phyloP scores from a whole-genome alignment of 1,140 invertebrate genomes.

The Halesus radiatus region DNA sequence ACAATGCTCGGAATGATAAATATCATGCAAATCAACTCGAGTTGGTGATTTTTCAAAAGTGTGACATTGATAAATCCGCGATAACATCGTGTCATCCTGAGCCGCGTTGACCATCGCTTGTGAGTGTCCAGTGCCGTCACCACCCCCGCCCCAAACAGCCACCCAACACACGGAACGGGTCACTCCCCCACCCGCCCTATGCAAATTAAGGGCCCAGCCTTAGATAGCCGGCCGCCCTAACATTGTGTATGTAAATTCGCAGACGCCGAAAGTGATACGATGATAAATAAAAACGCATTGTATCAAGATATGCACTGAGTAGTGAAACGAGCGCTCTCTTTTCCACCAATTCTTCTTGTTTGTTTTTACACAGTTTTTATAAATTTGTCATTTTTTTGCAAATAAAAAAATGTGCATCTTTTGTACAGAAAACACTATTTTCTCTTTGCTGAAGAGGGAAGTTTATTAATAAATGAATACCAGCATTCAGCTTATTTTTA shows the following conservation, averaged over 20 bases:
- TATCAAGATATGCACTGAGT: not conserved
- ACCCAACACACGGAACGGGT: not conserved
- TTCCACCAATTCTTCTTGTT: too few relatives aligned
- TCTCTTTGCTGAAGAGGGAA: too few relatives aligned
- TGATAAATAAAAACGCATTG: constrained; percentile 15
- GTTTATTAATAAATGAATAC: too few relatives aligned
- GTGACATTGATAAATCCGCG: constrained; percentile 17
- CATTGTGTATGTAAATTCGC: constrained; percentile 39
- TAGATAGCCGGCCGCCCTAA: constrained; percentile 19
- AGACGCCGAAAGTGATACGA: constrained; percentile 36
- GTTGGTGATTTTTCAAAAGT: constrained; percentile 11
- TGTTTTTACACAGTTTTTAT: too few relatives aligned
- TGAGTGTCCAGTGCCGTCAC: constrained; percentile 1
- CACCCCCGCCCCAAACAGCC: not conserved
- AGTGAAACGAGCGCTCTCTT: too few relatives aligned
- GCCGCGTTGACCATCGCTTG: constrained; percentile 12
- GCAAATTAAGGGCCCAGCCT: constrained; percentile 29
- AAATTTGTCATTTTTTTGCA: too few relatives aligned
- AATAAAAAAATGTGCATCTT: too few relatives aligned
- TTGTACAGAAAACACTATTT: too few relatives aligned
- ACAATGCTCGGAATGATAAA: too few relatives aligned
- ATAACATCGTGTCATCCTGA: constrained; percentile 12
- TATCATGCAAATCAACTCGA: constrained; percentile 8
- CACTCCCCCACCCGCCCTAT: constrained; percentile 21
- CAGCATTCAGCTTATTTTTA: too few relatives aligned